Evolutionary conservation across 2,888 invertebrate genomes (phyloP), one percentile per base, ranked within the genome.

Genomic region (Drosophila falleni): DNA sequence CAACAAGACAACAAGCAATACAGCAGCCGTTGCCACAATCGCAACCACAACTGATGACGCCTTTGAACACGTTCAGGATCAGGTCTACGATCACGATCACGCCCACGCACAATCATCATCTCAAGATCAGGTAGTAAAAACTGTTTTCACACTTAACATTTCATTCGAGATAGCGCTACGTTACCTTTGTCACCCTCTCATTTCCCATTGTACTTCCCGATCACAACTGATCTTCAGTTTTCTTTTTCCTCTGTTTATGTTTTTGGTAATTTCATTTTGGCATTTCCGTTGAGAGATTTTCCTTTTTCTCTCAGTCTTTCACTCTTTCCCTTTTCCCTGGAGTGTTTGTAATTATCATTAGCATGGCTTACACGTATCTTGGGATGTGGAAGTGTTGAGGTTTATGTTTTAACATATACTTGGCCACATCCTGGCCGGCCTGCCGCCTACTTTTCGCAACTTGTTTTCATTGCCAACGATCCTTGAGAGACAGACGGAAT

Each of bases 61-160:
- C 19, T 16, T 8, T 39, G 55, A 46, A 47, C 15, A 56, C 47
- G 31, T 47, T n/a, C 33, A 46, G 35, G 46, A 35, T 33, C 56
- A 31, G 26, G 15, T 10, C 4, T 8, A 42, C 29, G 16, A 10
- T 29, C 15, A 37, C 26, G 16, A 10, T 29, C 15, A 33, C 33
- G 44, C 42, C 51, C 35, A 51, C 55, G 54, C 60, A 6, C 35
- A 9, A 16, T 15, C 31, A 16, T 15, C 31, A 65, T 35, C 78
- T 64, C 29, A 47, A 58, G 53, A 78, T 59, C 91, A 90, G 90
- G 91, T 90, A 90, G 81, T 84, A 76, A 90, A 85, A 77, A 67
- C 58, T 35, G 66, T 80, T 74, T 81, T 87, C 80, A 77, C 86
- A 81, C 79, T 71, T 81, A 51, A 49, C 37, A 49, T 15, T 16